Percentiles rank a stretch among this genome's conserved stretches.
Evolutionary conservation across 2,797 vertebrate species (phyloP).

Genomic region (Chaenodraco wilsoni): DNA sequence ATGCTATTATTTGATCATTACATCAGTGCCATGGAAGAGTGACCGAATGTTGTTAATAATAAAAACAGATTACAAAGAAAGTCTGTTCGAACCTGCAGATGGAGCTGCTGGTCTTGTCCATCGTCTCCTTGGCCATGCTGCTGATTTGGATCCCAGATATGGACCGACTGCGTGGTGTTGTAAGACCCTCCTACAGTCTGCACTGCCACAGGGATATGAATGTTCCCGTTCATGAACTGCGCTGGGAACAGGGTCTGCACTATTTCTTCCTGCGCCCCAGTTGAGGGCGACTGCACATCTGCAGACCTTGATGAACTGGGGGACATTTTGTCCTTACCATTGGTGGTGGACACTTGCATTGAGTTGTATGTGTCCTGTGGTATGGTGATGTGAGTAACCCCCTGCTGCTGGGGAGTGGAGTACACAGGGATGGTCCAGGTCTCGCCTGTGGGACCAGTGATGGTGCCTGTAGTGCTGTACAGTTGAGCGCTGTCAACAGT

Average conservation of each 20-base stretch:
- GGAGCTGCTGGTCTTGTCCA: conserved; percentile 85
- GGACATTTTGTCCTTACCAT: conserved; percentile 89
- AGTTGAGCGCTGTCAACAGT: conserved; percentile 98
- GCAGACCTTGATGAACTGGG: conserved; percentile 53
- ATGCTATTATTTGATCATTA: too few relatives aligned
- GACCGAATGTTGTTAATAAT: too few relatives aligned
- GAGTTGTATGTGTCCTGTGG: conserved; percentile 96
- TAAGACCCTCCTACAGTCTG: conserved; percentile 97
- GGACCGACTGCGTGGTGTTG: conserved; percentile 94
- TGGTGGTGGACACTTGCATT: conserved; percentile 90
- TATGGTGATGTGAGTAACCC: conserved; percentile 97
- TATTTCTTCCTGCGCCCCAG: conserved; percentile 92
- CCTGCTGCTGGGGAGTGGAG: conserved; percentile 95
- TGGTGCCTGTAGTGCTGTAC: conserved; percentile 97
- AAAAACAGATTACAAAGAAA: neutral
- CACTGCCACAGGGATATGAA: conserved; percentile 99
- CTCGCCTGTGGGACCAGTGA: conserved; percentile 97
- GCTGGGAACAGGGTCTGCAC: conserved; percentile 97
- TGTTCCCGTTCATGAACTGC: conserved; percentile 99
- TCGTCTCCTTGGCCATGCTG: conserved; percentile 86
- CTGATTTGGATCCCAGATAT: conserved; percentile 98
- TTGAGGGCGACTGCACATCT: conserved; percentile 79
- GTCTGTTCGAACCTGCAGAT: conserved; percentile 86
- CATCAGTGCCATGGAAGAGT: too few relatives aligned
- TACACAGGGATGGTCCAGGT: conserved; percentile 99